These are phyloP conservation scores for Heteromurus nitidus DNA, from an alignment of 2,888 invertebrate species.

Conservation along the genomic window DNA sequence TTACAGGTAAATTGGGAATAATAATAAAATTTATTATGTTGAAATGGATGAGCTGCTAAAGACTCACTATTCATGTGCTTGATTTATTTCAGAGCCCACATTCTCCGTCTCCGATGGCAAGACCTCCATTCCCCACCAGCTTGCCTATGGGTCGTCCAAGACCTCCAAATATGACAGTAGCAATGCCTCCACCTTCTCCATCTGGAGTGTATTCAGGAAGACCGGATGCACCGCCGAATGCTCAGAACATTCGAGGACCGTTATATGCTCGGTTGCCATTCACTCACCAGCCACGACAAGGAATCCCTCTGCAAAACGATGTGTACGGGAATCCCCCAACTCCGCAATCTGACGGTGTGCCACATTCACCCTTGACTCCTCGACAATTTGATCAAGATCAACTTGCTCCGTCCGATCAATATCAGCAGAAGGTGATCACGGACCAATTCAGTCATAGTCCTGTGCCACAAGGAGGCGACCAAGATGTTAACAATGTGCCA, in stretches of 20 bases:
- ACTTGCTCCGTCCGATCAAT: conserved; percentile 26
- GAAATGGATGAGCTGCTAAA: background rate
- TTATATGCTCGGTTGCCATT: conserved; percentile 53
- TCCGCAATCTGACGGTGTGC: conserved; percentile 55
- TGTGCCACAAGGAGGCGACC: conserved; percentile 24
- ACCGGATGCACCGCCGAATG: conserved; percentile 75
- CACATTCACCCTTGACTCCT: conserved; percentile 43
- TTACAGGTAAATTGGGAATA: conserved; percentile 74
- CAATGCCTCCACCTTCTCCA: conserved; percentile 73
- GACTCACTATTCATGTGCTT: background rate
- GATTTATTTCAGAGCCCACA: conserved; percentile 39
- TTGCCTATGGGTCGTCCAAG: conserved; percentile 76
- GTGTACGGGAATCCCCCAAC: conserved; percentile 63
- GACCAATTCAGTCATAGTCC: conserved; percentile 72
- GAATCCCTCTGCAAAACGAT: conserved; percentile 62
- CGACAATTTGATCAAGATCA: conserved; percentile 57
- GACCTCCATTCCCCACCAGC: conserved; percentile 76
- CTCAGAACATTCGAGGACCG: conserved; percentile 76
- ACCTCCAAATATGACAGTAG: conserved; percentile 65
- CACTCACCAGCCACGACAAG: conserved; percentile 61
- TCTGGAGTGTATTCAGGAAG: conserved; percentile 66
- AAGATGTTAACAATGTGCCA: conserved; percentile 30
- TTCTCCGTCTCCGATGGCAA: conserved; percentile 61
- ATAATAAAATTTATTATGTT: background rate
- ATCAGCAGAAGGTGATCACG: conserved; percentile 30